These are phyloP conservation scores for Ophion obscuratus DNA, from an alignment of 2,888 invertebrate genomes.

Conservation along the genomic window DNA sequence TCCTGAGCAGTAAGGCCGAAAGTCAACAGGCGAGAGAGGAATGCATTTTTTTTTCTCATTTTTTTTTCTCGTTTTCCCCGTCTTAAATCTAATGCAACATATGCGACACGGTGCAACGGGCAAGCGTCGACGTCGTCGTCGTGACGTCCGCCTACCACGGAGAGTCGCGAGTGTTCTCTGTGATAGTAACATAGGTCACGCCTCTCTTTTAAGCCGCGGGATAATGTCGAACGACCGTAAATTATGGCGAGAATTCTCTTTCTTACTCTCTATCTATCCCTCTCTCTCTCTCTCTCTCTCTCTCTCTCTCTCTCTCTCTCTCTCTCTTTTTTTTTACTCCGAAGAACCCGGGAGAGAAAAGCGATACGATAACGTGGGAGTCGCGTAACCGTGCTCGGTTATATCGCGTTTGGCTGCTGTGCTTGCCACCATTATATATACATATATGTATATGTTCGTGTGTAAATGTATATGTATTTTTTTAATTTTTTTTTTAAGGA, in stretches of 20 bases:
- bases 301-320: slow-evolving; percentile 33
- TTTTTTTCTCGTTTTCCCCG: slow-evolving; percentile 28
- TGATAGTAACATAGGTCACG: slow-evolving; percentile 77
- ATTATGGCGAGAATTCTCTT: slow-evolving; percentile 75
- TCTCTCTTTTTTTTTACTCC: slow-evolving; percentile 25
- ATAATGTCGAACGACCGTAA: slow-evolving; percentile 80
- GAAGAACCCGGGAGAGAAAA: slow-evolving; percentile 52
- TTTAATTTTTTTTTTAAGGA: slow-evolving; percentile 28
- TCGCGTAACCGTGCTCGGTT: slow-evolving; percentile 69
- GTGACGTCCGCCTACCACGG: slow-evolving; percentile 68
- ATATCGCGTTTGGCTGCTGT: slow-evolving; percentile 43
- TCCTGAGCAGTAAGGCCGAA: slow-evolving; percentile 50
- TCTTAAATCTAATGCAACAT: slow-evolving; percentile 49
- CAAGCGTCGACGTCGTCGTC: slow-evolving; percentile 57
- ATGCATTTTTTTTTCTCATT: too few relatives aligned
- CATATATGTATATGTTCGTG: too few relatives aligned
- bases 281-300: slow-evolving; percentile 4
- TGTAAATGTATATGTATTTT: not conserved
- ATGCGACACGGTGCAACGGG: slow-evolving; percentile 50
- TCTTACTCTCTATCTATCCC: too few relatives aligned
- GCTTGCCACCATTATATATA: too few relatives aligned
- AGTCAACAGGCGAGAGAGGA: slow-evolving; percentile 35
- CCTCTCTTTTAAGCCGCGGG: slow-evolving; percentile 76
- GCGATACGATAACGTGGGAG: slow-evolving; percentile 79
- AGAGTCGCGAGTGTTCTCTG: slow-evolving; percentile 53